Percentiles rank a stretch among this genome's conserved stretches.
Conservation (phyloP, 2,113 vertebrate genomes). For the Microtus richardsoni region DNA sequence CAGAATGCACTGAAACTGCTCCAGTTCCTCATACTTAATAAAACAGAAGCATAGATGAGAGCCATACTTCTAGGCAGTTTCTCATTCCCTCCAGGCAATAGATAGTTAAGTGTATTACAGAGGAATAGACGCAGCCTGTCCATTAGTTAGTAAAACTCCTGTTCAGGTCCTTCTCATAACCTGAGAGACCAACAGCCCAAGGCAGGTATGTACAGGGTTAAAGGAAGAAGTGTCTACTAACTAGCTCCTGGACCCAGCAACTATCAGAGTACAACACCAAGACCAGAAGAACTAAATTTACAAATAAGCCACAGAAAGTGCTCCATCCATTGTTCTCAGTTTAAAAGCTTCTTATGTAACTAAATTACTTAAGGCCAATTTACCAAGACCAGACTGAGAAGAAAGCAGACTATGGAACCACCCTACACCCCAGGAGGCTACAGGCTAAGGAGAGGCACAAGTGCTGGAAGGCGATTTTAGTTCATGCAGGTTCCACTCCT, state of each 20-base stretch:
- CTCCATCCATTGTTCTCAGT: not conserved
- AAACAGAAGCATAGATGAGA: not conserved
- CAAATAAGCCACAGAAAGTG: conserved; percentile 25
- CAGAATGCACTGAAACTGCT: not conserved
- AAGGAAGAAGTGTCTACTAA: not conserved
- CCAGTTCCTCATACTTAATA: conserved; percentile 17
- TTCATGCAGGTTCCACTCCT: not conserved
- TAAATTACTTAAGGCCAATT: conserved; percentile 49
- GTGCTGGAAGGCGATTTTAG: not conserved
- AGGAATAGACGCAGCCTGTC: not conserved
- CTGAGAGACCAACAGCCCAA: not conserved
- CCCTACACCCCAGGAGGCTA: not conserved
- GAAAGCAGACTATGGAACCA: conserved; percentile 1
- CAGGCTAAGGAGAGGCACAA: not conserved
- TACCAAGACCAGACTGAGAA: conserved; percentile 42
- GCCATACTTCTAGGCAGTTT: not conserved
- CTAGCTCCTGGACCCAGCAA: not conserved
- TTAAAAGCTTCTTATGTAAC: conserved; percentile 50
- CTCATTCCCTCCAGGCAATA: not conserved
- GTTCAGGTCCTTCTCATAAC: not conserved
- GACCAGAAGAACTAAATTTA: conserved; percentile 2
- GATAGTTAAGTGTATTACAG: not conserved
- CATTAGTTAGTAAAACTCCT: not conserved
- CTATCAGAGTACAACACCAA: not conserved
- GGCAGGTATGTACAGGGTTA: not conserved